These are phyloP conservation scores for Drosophila ezoana DNA, from an alignment of 2,888 invertebrate species.

Conservation along the genomic window DNA sequence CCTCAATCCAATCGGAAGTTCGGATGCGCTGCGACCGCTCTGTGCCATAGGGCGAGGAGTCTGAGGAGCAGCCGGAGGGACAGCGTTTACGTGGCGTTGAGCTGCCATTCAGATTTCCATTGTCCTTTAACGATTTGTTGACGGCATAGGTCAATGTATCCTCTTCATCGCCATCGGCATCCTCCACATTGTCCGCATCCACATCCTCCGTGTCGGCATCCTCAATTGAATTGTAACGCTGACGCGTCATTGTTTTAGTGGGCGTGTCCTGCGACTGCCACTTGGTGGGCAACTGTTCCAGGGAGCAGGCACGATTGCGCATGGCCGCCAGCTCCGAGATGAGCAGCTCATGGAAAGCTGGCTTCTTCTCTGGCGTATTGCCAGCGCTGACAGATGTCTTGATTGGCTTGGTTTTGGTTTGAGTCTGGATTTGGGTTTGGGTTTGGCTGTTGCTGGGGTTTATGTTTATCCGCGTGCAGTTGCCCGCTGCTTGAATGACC, in stretches of 20 bases:
- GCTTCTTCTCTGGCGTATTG: conserved; percentile 83
- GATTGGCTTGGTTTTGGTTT: conserved; percentile 22
- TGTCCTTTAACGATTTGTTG: conserved; percentile 70
- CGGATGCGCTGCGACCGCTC: conserved; percentile 84
- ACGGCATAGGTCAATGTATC: conserved; percentile 70
- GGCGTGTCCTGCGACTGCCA: conserved; percentile 45
- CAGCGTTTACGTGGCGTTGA: conserved; percentile 80
- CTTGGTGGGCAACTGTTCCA: conserved; percentile 81
- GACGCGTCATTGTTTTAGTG: conserved; percentile 54
- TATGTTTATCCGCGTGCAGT: conserved; percentile 81
- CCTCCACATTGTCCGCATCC: conserved; percentile 81
- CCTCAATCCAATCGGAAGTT: conserved; percentile 87
- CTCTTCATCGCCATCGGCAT: conserved; percentile 75
- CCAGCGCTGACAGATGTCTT: conserved; percentile 70
- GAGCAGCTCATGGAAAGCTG: conserved; percentile 88
- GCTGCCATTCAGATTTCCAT: conserved; percentile 54
- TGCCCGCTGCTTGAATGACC: conserved; percentile 67
- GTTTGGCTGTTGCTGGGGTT: conserved; percentile 37
- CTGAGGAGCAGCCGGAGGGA: conserved; percentile 84
- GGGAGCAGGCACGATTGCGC: conserved; percentile 85
- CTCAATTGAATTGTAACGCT: conserved; percentile 75
- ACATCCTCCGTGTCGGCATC: conserved; percentile 77
- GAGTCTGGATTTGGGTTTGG: conserved; percentile 5
- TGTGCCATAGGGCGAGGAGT: conserved; percentile 84
- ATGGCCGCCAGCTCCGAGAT: conserved; percentile 90